A percentile compares a stretch with the other conserved stretches of the same genome.
phyloP scores from a whole-genome alignment of 2,113 vertebrate genomes.

The Carollia perspicillata region DNA sequence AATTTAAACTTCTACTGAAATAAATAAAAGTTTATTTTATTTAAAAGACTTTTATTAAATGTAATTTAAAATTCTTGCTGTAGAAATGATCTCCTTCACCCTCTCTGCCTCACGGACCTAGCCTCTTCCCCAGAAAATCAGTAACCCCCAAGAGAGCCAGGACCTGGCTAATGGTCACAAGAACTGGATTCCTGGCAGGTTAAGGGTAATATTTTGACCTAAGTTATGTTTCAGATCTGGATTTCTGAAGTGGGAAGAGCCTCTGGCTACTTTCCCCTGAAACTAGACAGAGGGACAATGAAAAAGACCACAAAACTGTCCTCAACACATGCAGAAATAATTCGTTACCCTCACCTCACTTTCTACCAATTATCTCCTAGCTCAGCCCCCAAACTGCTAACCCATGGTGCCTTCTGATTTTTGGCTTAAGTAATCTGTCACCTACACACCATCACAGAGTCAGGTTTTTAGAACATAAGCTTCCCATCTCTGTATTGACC shows the following conservation, averaged over 20 bases:
- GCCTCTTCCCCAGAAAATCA: neutral
- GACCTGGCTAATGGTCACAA: neutral
- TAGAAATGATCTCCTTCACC: neutral
- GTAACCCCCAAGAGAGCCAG: neutral
- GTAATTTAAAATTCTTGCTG: neutral
- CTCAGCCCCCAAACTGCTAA: too few relatives aligned
- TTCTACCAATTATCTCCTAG: too few relatives aligned
- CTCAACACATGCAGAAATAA: neutral
- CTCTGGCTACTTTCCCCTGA: neutral
- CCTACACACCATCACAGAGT: neutral
- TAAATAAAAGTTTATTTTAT: too few relatives aligned
- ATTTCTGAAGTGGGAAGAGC: neutral
- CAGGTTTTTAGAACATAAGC: neutral
- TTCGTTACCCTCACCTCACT: too few relatives aligned
- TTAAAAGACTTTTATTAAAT: neutral
- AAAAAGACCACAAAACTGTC: neutral
- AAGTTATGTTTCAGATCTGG: neutral
- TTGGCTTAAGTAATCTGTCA: neutral
- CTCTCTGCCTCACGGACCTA: neutral
- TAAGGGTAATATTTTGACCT: neutral
- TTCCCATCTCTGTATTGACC: too few relatives aligned
- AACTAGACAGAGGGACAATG: neutral
- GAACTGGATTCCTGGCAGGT: neutral
- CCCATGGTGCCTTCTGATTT: neutral
- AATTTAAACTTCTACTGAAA: too few relatives aligned